Evolutionary conservation across 2,888 invertebrate genomes (phyloP).

Genomic region (Cosmia trapezina): DNA sequence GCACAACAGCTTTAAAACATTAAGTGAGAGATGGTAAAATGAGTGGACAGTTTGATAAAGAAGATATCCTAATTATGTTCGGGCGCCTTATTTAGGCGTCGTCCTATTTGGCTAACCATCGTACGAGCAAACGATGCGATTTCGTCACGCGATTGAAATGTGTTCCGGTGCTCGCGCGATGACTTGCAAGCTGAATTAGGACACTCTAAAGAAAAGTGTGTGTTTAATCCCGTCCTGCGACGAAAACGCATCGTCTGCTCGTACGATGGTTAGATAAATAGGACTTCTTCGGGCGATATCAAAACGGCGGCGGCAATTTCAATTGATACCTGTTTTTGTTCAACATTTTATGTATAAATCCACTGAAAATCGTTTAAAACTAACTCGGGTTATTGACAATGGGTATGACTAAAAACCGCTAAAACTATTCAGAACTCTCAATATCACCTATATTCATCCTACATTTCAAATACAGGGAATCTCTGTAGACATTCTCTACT

Average conservation of each 20-base stretch:
- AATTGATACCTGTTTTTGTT: background rate
- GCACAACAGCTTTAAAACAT: slow-evolving; percentile 40
- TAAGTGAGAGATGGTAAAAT: slow-evolving; percentile 23
- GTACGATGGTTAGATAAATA: too few species aligned
- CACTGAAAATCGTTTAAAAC: slow-evolving; percentile 1
- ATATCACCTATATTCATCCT: slow-evolving; percentile 13
- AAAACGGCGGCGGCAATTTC: slow-evolving; percentile 1
- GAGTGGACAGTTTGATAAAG: slow-evolving; percentile 34
- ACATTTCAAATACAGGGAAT: slow-evolving; percentile 8
- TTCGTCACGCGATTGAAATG: too few species aligned
- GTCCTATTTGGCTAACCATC: too few species aligned
- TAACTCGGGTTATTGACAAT: slow-evolving; percentile 14
- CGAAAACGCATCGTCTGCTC: too few species aligned
- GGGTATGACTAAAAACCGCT: background rate
- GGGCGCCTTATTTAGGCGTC: slow-evolving; percentile 26
- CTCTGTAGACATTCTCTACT: background rate
- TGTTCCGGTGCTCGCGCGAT: too few species aligned
- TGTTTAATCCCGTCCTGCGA: too few species aligned
- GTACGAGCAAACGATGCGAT: too few species aligned
- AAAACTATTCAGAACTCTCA: slow-evolving; percentile 11
- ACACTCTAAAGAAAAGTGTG: too few species aligned
- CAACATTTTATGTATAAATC: slow-evolving; percentile 8
- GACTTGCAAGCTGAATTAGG: too few species aligned
- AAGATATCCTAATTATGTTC: slow-evolving; percentile 29
- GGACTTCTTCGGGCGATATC: slow-evolving; percentile 19